These are phyloP conservation scores for Willisornis vidua DNA, from an alignment of 2,113 vertebrate species.

Conservation along the genomic window DNA sequence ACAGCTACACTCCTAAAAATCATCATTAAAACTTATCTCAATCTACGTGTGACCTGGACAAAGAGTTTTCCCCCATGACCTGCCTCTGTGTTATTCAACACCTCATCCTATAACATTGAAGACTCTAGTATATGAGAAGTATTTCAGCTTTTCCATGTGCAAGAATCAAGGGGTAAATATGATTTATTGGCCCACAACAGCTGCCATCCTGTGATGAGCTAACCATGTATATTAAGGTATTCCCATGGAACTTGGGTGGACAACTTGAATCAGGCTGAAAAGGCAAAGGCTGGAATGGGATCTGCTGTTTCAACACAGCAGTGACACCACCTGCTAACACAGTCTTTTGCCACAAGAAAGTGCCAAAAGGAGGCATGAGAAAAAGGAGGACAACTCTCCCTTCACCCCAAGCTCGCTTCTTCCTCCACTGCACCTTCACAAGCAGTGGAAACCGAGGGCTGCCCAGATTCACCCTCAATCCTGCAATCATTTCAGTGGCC, in stretches of 20 bases:
- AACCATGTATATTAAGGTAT: neutral
- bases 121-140: neutral
- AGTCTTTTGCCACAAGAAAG: neutral
- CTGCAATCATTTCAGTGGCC: slow-evolving; percentile 9
- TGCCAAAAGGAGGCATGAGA: neutral
- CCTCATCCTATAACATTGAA: neutral
- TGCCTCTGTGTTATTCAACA: fast-evolving
- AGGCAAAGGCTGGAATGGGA: neutral
- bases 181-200: neutral
- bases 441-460: neutral
- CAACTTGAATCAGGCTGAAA: neutral
- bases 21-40: neutral
- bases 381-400: neutral
- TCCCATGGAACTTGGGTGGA: neutral
- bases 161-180: neutral
- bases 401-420: fast-evolving
- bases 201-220: neutral
- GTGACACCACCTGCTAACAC: neutral
- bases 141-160: neutral
- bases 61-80: neutral
- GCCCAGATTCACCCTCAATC: slow-evolving; percentile 8
- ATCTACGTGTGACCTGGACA: neutral
- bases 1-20: neutral
- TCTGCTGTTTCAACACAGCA: neutral
- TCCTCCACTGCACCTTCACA: neutral